These are phyloP conservation scores for Heliconius charithonia DNA, from an alignment of 2,888 invertebrate species.

Conservation along the genomic window DNA sequence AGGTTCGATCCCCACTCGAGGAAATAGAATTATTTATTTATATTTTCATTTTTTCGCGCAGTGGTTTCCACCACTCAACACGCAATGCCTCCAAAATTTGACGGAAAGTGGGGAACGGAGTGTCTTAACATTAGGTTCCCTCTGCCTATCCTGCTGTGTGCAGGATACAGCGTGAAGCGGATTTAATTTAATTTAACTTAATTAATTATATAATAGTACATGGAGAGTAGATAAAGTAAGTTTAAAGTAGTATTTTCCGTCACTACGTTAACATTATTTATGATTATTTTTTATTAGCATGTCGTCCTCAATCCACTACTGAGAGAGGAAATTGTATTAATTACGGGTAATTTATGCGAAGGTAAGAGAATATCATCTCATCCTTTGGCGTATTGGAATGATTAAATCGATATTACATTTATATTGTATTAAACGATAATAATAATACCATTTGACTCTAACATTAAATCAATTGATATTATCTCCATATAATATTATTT, in stretches of 20 bases:
- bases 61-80: no score
- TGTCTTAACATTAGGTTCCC: no score
- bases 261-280: not conserved
- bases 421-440: not conserved
- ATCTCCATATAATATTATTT: not conserved
- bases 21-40: no score
- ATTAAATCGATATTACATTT: not conserved
- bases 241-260: not conserved
- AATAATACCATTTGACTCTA: not conserved
- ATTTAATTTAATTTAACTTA: no score
- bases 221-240: not conserved
- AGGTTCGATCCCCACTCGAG: no score
- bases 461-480: not conserved
- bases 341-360: slow-evolving; percentile 10
- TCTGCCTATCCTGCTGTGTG: no score
- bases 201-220: not conserved
- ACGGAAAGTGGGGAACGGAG: no score
- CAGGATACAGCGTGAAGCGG: no score
- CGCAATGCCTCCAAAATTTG: no score
- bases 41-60: no score
- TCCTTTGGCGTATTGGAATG: not conserved
- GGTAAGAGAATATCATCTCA: not conserved
- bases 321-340: slow-evolving; percentile 19
- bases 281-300: not conserved
- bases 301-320: slow-evolving; percentile 3